These are phyloP conservation scores for Notolabrus celidotus DNA, from an alignment of 2,797 vertebrate species.

Conservation along the genomic window DNA sequence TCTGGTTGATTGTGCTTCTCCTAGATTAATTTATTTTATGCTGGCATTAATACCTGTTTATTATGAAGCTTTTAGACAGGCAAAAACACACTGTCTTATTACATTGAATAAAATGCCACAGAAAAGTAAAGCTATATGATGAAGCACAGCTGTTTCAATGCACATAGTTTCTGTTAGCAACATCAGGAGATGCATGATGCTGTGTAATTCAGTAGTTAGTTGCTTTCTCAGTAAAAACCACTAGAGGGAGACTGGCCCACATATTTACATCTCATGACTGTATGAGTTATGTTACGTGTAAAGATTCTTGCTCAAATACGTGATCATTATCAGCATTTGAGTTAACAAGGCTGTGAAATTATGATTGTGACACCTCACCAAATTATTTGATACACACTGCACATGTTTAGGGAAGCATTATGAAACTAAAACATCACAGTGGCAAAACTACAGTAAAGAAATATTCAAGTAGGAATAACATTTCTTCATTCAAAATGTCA, in stretches of 20 bases:
- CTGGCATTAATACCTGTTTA: background rate
- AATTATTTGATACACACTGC: background rate
- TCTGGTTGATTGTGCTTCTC: too few relatives aligned
- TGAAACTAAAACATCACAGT: background rate
- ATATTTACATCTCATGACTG: background rate
- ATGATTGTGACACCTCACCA: background rate
- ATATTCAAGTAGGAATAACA: background rate
- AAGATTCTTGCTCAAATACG: background rate
- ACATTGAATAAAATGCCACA: background rate
- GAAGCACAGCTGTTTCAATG: background rate
- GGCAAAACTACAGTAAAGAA: background rate
- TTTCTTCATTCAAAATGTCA: background rate
- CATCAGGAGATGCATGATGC: background rate
- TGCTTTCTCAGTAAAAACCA: conserved; percentile 28
- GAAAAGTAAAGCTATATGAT: background rate
- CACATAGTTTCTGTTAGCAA: background rate
- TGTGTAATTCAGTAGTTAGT: conserved; percentile 3
- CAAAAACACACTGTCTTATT: background rate
- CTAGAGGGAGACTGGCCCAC: conserved; percentile 59
- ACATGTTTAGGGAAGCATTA: background rate
- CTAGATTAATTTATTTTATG: too few relatives aligned
- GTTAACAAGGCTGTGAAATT: background rate
- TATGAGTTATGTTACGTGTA: background rate
- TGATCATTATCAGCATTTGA: background rate
- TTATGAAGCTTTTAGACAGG: background rate